These are phyloP conservation scores for Dryoscopus gambensis DNA, from an alignment of 2,113 vertebrate genomes.

Conservation along the genomic window DNA sequence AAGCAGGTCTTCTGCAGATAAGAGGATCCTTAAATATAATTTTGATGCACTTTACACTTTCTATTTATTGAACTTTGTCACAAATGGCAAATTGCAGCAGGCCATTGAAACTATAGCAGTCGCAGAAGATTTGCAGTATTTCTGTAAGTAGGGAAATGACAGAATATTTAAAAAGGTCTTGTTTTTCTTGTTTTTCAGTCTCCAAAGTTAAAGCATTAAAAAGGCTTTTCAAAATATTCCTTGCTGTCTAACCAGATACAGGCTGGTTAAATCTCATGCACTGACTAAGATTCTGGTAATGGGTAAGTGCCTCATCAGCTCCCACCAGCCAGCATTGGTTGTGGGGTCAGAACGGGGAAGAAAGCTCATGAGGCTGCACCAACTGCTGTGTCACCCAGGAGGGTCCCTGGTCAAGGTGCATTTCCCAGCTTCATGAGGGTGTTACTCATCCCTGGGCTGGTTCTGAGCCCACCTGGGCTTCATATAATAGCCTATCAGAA, in stretches of 20 bases:
- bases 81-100: constrained; percentile 17
- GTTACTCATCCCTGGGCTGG: no score
- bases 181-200: neutral
- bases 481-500: neutral
- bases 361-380: neutral
- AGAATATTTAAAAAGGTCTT: neutral
- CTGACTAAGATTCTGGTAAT: neutral
- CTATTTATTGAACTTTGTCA: constrained; percentile 44
- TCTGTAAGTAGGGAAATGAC: neutral
- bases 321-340: fast-evolving
- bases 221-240: neutral
- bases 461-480: neutral
- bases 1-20: constrained; percentile 10
- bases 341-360: neutral
- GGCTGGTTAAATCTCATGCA: neutral
- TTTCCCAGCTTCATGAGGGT: neutral
- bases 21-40: constrained; percentile 1
- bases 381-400: neutral
- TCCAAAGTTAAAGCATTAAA: neutral
- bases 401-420: neutral
- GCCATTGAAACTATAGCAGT: neutral
- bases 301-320: neutral
- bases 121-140: neutral
- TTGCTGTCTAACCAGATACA: neutral
- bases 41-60: constrained; percentile 26